Evolutionary conservation across 1,140 invertebrate species (phyloP).

Genomic region (Adoxophyes honmai): DNA sequence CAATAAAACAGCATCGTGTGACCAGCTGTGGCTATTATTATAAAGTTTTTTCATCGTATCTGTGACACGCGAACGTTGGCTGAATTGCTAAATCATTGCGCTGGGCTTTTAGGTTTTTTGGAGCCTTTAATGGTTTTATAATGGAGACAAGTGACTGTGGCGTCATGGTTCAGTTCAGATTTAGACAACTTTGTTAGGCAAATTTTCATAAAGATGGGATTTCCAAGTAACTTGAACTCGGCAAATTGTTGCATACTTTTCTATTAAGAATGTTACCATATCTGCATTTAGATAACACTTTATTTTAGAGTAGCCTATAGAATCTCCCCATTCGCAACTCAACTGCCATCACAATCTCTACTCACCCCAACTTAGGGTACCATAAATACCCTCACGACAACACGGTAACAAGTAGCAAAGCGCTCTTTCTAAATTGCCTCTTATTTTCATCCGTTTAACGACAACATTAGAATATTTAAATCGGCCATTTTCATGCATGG

Average conservation of each 20-base stretch:
- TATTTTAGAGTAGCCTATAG: too few species aligned
- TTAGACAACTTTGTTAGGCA: conserved; percentile 1
- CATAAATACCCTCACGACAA: too few species aligned
- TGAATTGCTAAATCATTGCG: conserved; percentile 8
- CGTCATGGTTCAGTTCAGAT: neutral
- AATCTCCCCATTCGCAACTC: too few species aligned
- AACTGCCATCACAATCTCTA: too few species aligned
- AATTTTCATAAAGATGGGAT: neutral
- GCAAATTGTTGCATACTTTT: too few species aligned
- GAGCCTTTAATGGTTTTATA: conserved; percentile 5
- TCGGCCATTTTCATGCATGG: neutral
- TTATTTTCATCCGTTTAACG: neutral
- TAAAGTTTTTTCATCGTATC: neutral
- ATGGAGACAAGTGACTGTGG: conserved; percentile 10
- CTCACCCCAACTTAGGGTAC: too few species aligned
- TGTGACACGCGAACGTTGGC: conserved; percentile 1
- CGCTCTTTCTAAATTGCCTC: neutral
- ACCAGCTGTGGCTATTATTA: neutral
- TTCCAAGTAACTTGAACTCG: too few species aligned
- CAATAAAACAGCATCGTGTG: too few species aligned
- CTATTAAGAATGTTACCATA: too few species aligned
- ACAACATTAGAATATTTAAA: neutral
- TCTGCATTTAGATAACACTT: too few species aligned
- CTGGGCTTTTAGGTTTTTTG: conserved; percentile 10
- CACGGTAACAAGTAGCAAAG: too few species aligned